Percentiles rank a stretch among this genome's conserved stretches.
phyloP scores from a whole-genome alignment of 2,888 invertebrate genomes.

The Drosophila limbata region DNA sequence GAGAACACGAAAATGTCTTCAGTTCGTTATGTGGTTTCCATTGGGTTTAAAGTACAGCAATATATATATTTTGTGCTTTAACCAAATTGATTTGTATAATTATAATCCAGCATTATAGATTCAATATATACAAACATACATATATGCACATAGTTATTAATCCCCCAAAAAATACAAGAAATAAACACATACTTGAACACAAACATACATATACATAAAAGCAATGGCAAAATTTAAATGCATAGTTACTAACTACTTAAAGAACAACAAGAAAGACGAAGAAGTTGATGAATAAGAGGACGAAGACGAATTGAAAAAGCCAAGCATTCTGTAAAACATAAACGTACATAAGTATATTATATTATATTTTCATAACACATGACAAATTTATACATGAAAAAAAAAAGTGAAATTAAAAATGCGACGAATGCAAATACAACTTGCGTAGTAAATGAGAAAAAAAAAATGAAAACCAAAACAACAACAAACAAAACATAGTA shows the following conservation, averaged over 20 bases:
- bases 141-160: slow-evolving; percentile 50
- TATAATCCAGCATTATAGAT: slow-evolving; percentile 52
- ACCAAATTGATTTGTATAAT: slow-evolving; percentile 69
- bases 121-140: slow-evolving; percentile 39
- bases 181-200: slow-evolving; percentile 21
- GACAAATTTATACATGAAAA: slow-evolving; percentile 79
- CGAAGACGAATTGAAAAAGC: slow-evolving; percentile 51
- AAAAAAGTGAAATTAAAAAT: slow-evolving; percentile 56
- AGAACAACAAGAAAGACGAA: slow-evolving; percentile 22
- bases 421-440: slow-evolving; percentile 68
- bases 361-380: slow-evolving; percentile 80
- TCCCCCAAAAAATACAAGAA: slow-evolving; percentile 9
- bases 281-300: slow-evolving; percentile 8
- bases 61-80: slow-evolving; percentile 70
- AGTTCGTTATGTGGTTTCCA: slow-evolving; percentile 80
- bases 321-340: slow-evolving; percentile 82
- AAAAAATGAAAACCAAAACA: slow-evolving; percentile 42
- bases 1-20: slow-evolving; percentile 61
- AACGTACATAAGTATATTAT: slow-evolving; percentile 79
- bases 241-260: slow-evolving; percentile 75
- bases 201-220: slow-evolving; percentile 38
- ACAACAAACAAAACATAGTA: slow-evolving; percentile 66
- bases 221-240: slow-evolving; percentile 70
- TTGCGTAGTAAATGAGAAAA: slow-evolving; percentile 77
- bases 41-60: slow-evolving; percentile 50